Percentiles rank a stretch among this genome's conserved stretches.
Evolutionary conservation across 2,797 vertebrate species (phyloP).

Genomic region (Spheniscus humboldti): DNA sequence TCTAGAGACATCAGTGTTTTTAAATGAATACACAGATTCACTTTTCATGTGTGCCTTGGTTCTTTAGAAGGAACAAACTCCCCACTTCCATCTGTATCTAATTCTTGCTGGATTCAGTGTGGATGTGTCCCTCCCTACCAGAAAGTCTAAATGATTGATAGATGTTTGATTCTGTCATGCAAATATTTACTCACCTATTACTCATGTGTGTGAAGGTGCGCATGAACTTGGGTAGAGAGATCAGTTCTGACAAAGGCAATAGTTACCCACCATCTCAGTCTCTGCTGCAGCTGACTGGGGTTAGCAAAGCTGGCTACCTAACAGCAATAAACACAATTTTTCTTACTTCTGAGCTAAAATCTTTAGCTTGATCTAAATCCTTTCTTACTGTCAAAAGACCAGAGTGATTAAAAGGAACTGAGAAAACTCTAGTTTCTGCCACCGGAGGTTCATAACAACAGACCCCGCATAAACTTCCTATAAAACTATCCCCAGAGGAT

Average conservation of each 20-base stretch:
- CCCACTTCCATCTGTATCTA: not conserved
- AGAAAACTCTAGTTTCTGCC: not conserved
- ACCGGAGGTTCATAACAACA: not conserved
- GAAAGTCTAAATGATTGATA: not conserved
- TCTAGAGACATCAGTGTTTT: not conserved
- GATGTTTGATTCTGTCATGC: not conserved
- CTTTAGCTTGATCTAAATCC: not conserved
- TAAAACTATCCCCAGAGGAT: not conserved
- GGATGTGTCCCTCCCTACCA: not conserved
- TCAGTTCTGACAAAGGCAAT: not conserved
- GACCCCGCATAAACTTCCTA: not conserved
- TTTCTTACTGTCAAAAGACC: not conserved
- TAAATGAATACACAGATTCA: not conserved
- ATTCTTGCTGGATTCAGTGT: not conserved
- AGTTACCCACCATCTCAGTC: not conserved
- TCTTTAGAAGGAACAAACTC: not conserved
- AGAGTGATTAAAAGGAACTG: not conserved
- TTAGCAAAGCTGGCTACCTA: not conserved
- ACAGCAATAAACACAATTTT: not conserved
- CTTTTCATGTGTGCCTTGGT: not conserved
- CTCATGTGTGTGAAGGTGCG: fast-evolving
- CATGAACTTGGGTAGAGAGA: not conserved
- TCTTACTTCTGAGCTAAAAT: not conserved
- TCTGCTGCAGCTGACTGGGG: not conserved
- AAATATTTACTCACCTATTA: not conserved